phyloP scores from a whole-genome alignment of 2,888 invertebrate species.

The Campoletis raptor region DNA sequence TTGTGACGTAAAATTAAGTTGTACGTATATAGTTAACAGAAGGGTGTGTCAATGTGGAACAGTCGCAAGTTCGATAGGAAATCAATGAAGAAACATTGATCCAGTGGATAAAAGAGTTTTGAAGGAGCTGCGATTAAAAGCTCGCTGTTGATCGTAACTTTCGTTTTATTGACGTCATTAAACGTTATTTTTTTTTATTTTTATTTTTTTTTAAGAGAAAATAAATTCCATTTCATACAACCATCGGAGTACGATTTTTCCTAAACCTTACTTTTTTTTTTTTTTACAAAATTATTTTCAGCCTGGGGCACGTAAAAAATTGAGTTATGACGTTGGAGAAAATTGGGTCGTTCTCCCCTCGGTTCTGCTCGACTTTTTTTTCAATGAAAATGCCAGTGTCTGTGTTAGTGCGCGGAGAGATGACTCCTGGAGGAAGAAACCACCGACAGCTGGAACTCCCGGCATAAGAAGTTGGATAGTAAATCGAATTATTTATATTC shows the following conservation, averaged over 20 bases:
- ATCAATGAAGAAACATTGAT: slow-evolving; percentile 43
- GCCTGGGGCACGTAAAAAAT: slow-evolving; percentile 50
- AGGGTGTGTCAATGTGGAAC: slow-evolving; percentile 35
- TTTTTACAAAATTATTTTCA: slow-evolving; percentile 17
- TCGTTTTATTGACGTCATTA: not conserved
- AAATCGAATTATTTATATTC: slow-evolving; percentile 56
- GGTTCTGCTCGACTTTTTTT: slow-evolving; percentile 24
- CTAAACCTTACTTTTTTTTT: slow-evolving; percentile 9
- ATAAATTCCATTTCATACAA: slow-evolving; percentile 10
- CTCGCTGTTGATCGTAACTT: slow-evolving; percentile 1
- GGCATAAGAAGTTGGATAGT: slow-evolving; percentile 32
- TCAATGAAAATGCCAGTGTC: slow-evolving; percentile 23
- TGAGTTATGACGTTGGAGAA: slow-evolving; percentile 52
- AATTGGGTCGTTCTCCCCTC: slow-evolving; percentile 55
- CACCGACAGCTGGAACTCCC: slow-evolving; percentile 2
- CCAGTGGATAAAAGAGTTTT: not conserved
- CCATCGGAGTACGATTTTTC: not conserved
- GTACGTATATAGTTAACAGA: not conserved
- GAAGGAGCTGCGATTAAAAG: not conserved
- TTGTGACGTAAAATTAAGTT: slow-evolving; percentile 3
- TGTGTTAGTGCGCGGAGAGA: not conserved
- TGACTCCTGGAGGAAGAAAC: not conserved
- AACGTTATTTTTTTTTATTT: slow-evolving; percentile 6
- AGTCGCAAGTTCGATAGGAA: slow-evolving; percentile 32
- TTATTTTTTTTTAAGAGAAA: not conserved